A percentile compares a stretch with the other conserved stretches of the same genome.
Conservation (phyloP, 2,888 invertebrate genomes). For the Melitaea athalia region DNA sequence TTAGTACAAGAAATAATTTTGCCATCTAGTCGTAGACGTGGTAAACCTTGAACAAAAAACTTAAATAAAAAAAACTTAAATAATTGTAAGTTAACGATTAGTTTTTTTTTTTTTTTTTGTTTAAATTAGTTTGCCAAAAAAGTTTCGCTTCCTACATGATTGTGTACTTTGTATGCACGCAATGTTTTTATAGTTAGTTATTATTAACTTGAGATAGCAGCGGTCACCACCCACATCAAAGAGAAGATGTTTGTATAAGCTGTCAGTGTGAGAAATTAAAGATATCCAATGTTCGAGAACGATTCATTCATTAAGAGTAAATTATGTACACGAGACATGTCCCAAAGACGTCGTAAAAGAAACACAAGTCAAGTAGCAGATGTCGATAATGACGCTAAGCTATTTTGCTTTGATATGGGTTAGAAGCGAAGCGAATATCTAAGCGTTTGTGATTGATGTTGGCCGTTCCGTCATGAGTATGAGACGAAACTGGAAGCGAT, state of each 20-base stretch:
- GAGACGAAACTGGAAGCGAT: neutral
- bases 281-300: neutral
- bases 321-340: slow-evolving; percentile 22
- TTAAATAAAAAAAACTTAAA: no score
- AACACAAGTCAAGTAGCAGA: slow-evolving; percentile 25
- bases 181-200: no score
- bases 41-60: no score
- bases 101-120: no score
- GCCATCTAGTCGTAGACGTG: no score
- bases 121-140: no score
- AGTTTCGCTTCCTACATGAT: no score
- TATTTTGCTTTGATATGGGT: slow-evolving; percentile 30
- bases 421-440: slow-evolving; percentile 22
- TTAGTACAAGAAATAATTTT: no score
- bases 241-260: neutral
- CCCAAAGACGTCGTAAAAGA: slow-evolving; percentile 32
- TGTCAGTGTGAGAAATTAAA: neutral
- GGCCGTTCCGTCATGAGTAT: slow-evolving; percentile 14
- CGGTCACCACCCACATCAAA: no score
- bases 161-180: no score
- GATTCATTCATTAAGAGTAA: slow-evolving; percentile 4
- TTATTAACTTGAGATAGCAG: no score
- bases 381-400: slow-evolving; percentile 31
- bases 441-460: slow-evolving; percentile 28
- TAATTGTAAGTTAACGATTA: no score